A percentile compares a stretch with the other conserved stretches of the same genome.
Evolutionary conservation across 2,888 invertebrate genomes (phyloP).

Genomic region (Hypercompe scribonia): DNA sequence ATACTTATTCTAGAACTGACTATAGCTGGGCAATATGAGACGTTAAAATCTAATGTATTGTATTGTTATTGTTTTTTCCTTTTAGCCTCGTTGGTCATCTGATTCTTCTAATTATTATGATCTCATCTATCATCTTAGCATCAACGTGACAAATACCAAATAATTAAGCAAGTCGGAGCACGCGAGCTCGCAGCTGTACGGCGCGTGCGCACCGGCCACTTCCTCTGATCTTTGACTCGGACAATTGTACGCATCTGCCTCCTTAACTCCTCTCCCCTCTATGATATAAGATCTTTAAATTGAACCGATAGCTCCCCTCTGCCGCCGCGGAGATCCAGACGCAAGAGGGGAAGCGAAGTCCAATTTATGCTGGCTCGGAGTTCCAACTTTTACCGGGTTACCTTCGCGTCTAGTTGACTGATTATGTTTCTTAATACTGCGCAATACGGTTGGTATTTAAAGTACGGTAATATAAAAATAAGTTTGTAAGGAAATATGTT

Average conservation of each 20-base stretch:
- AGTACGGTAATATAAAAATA: conserved; percentile 30
- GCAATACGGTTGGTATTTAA: conserved; percentile 29
- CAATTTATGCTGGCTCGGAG: conserved; percentile 61
- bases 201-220: conserved; percentile 77
- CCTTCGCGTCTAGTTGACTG: conserved; percentile 38
- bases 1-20: background rate
- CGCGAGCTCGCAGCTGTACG: conserved; percentile 47
- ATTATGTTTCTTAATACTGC: conserved; percentile 21
- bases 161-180: conserved; percentile 55
- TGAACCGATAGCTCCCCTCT: conserved; percentile 64
- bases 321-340: conserved; percentile 42
- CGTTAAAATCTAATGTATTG: background rate
- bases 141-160: conserved; percentile 62
- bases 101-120: conserved; percentile 41
- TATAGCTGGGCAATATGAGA: background rate
- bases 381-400: conserved; percentile 48
- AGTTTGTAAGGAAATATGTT: conserved; percentile 78
- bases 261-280: conserved; percentile 48
- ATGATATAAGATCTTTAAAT: conserved; percentile 73
- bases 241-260: conserved; percentile 84
- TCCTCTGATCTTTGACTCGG: conserved; percentile 86
- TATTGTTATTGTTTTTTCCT: background rate
- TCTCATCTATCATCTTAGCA: conserved; percentile 37
- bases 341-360: conserved; percentile 52
- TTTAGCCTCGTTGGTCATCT: conserved; percentile 9